Conservation (phyloP, 2,797 vertebrate genomes). For the Hirundo rustica region DNA sequence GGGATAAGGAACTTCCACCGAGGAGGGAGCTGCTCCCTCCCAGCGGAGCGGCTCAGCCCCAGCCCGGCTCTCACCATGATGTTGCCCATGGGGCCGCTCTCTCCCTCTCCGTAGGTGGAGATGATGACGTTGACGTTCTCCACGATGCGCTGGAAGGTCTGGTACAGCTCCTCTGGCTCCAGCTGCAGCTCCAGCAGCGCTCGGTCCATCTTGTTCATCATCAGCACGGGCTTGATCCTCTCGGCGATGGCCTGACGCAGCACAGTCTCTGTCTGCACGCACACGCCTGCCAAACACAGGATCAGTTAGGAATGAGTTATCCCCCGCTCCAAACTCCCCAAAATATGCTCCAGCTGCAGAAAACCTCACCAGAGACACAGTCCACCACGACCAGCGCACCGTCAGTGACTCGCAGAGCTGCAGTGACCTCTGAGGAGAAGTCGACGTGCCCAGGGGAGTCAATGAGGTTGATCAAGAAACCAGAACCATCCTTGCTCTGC, state of each 20-base stretch:
- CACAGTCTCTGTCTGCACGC: slow-evolving; percentile 94
- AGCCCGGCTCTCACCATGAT: slow-evolving; percentile 81
- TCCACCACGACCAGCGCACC: slow-evolving; percentile 95
- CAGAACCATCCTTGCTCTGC: slow-evolving; percentile 89
- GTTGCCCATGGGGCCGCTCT: slow-evolving; percentile 90
- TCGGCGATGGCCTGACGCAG: slow-evolving; percentile 93
- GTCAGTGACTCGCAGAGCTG: slow-evolving; percentile 94
- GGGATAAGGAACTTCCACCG: fast-evolving
- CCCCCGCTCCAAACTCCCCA: neutral
- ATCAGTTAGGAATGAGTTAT: fast-evolving
- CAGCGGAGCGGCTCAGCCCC: no score
- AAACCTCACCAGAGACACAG: slow-evolving; percentile 91
- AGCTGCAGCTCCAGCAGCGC: slow-evolving; percentile 94
- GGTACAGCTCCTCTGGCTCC: slow-evolving; percentile 88
- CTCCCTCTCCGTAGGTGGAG: slow-evolving; percentile 90
- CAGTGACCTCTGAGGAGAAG: slow-evolving; percentile 96
- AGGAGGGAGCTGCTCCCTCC: neutral
- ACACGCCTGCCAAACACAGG: slow-evolving; percentile 80
- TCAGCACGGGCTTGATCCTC: slow-evolving; percentile 93
- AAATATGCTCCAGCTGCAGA: fast-evolving
- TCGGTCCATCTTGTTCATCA: slow-evolving; percentile 99
- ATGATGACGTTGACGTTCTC: slow-evolving; percentile 96
- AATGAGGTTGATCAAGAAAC: slow-evolving; percentile 96
- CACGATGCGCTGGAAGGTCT: slow-evolving; percentile 95
- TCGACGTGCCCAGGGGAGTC: slow-evolving; percentile 96